Base-by-base conservation (phyloP, 2,888 invertebrate genomes). In the Diaprepes abbreviatus region DNA sequence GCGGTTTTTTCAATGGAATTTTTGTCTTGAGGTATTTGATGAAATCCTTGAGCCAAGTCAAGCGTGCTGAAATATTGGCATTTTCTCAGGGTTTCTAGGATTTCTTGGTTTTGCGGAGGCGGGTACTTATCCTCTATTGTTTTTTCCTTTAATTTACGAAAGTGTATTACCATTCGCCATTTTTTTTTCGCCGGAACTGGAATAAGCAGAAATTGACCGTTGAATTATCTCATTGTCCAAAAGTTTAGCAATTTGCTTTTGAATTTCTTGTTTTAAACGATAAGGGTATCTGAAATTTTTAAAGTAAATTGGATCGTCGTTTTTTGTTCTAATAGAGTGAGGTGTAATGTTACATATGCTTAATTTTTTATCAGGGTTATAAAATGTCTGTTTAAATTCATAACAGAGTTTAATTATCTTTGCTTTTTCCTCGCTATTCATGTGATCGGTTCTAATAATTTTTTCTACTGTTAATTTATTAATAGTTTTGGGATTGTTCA, bases 1-100 rank as follows among this genome's bases (percentile, higher is more conserved):
- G 79, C 79, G 0, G 81, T 82, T 73, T 80, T 82, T 58, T 63
- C 45, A 16, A 74, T 72, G 21, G 78, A 75, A 10, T 73, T 66
- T 21, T 58, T 38, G 6, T 73, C 59, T 24, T 81, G 57, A n/a
- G 76, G 75, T 1, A 82, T 79, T 62, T 83, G 81, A 54, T 78
- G 77, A 57, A 79, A n/a, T n/a, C n/a, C n/a, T n/a, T n/a, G n/a
- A n/a, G n/a, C n/a, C n/a, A n/a, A n/a, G n/a, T 75, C 73, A 1
- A 75, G 38, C 2, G 67, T 72, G 0, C 73, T 70, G 59, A 72
- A 75, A 52, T 75, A 75, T 28, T 74, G 40, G 19, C 66, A 58
- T n/a, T 24, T 54, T 50, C 14, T 72, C 24, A n/a, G n/a, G n/a
- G n/a, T n/a, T n/a, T n/a, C n/a, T n/a, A 76, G 9, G 9, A 31